Evolutionary conservation across 2,113 vertebrate genomes (phyloP).

Genomic region (Cichladusa arquata): DNA sequence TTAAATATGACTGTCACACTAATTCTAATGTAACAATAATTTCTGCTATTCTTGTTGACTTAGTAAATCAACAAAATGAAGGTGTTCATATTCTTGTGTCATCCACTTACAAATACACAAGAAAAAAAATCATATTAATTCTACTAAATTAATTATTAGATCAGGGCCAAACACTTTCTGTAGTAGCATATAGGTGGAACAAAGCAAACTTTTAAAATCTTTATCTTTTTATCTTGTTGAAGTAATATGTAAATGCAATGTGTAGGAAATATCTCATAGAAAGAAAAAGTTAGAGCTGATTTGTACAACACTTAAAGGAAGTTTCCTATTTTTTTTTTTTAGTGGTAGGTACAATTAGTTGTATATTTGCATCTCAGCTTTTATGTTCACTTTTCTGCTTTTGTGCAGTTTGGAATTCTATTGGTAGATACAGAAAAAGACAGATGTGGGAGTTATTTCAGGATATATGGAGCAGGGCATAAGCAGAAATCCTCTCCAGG

Average conservation of each 20-base stretch:
- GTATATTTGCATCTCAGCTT: background rate
- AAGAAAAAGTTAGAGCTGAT: background rate
- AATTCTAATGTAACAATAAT: background rate
- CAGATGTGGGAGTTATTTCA: background rate
- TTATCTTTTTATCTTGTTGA: background rate
- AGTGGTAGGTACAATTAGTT: background rate
- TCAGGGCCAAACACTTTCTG: fast-evolving
- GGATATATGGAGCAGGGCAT: background rate
- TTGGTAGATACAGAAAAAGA: background rate
- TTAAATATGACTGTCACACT: background rate
- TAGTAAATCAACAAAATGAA: background rate
- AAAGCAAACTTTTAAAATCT: background rate
- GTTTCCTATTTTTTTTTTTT: background rate
- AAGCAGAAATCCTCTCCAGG: background rate
- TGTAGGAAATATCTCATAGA: background rate
- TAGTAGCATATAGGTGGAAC: background rate
- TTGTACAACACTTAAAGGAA: background rate
- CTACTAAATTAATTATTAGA: background rate
- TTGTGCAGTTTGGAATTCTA: background rate
- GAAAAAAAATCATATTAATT: background rate
- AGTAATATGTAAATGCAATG: background rate
- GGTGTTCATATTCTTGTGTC: background rate
- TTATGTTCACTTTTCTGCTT: background rate
- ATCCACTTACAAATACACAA: background rate
- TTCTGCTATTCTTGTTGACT: background rate